Percentiles rank a stretch among this genome's conserved stretches.
Evolutionary conservation across 2,888 invertebrate genomes (phyloP).

Genomic region (Desoria tigrina): DNA sequence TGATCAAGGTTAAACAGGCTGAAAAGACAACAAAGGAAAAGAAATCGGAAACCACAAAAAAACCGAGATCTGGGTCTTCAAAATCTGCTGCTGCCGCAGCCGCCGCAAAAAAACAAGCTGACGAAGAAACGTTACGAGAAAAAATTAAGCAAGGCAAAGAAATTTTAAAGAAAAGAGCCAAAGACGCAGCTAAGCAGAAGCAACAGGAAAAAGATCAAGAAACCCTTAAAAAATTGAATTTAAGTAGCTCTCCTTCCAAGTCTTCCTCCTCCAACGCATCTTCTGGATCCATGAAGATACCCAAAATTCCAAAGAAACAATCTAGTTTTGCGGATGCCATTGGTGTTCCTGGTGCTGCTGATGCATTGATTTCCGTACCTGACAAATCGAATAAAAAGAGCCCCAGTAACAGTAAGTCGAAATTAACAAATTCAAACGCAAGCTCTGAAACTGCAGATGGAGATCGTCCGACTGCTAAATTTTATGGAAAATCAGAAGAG

Average conservation of each 20-base stretch:
- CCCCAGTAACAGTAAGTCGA: neutral
- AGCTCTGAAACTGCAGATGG: slow-evolving; percentile 14
- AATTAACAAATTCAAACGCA: slow-evolving; percentile 1
- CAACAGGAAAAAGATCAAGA: slow-evolving; percentile 67
- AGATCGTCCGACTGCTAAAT: slow-evolving; percentile 15
- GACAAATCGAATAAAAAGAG: slow-evolving; percentile 33
- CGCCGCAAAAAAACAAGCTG: slow-evolving; percentile 46
- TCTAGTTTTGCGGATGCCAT: slow-evolving; percentile 49
- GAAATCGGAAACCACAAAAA: slow-evolving; percentile 20
- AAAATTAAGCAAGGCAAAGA: slow-evolving; percentile 55
- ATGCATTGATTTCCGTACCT: neutral
- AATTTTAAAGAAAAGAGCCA: slow-evolving; percentile 58
- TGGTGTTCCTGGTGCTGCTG: slow-evolving; percentile 47
- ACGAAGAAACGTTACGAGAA: slow-evolving; percentile 52
- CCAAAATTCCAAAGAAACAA: slow-evolving; percentile 51
- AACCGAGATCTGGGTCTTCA: slow-evolving; percentile 7
- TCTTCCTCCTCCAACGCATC: slow-evolving; percentile 18
- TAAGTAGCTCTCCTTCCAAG: slow-evolving; percentile 16
- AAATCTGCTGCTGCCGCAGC: slow-evolving; percentile 30
- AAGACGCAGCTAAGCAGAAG: slow-evolving; percentile 49
- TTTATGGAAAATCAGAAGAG: slow-evolving; percentile 28
- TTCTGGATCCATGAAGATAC: slow-evolving; percentile 29
- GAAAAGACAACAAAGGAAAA: neutral
- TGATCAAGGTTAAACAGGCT: too few species aligned
- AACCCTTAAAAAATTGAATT: slow-evolving; percentile 61